Evolutionary conservation across 2,888 invertebrate genomes (phyloP), one percentile per base, ranked within the genome.

Genomic region (Fragum fragum): DNA sequence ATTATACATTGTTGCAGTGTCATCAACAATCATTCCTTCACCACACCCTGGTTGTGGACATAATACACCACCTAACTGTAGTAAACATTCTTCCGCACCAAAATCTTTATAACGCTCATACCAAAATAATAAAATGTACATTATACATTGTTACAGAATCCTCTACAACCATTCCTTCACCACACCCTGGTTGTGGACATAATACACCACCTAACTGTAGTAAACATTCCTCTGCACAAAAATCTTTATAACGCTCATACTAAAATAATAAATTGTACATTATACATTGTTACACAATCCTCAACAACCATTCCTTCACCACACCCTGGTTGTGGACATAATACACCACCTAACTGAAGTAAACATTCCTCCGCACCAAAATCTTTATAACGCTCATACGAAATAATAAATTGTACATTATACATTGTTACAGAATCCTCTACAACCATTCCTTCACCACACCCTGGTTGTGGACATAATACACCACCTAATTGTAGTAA

Each of bases 241-340:
- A 97, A 85, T 96, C 95, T 91, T 97, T 97, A 95, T 97, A 98
- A 86, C 97, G 96, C 1, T 96, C 96, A 94, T 97, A 97, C 96
- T 96, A 90, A 71, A 91, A 92, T n/a, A n/a, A n/a, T n/a, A n/a
- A n/a, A n/a, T n/a, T n/a, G n/a, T n/a, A n/a, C n/a, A n/a, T n/a
- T n/a, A n/a, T n/a, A n/a, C n/a, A n/a, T n/a, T n/a, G n/a, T n/a
- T n/a, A n/a, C n/a, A n/a, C n/a, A n/a, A n/a, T 77, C 72, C 1
- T 96, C 96, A n/a, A 95, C 93, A 55, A 97, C 92, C 84, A 97
- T 96, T 1, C 97, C 97, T 96, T 97, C 97, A 55, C 97, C 97
- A 94, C 98, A 98, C 59, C 97, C 97, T 0, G 97, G 97, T 91
- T 97, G 97, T 0, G 98, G 97, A 92, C 98, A 98, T 69, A 97